Conservation (phyloP, 2,113 vertebrate genomes). For the Thryonomys swinderianus region DNA sequence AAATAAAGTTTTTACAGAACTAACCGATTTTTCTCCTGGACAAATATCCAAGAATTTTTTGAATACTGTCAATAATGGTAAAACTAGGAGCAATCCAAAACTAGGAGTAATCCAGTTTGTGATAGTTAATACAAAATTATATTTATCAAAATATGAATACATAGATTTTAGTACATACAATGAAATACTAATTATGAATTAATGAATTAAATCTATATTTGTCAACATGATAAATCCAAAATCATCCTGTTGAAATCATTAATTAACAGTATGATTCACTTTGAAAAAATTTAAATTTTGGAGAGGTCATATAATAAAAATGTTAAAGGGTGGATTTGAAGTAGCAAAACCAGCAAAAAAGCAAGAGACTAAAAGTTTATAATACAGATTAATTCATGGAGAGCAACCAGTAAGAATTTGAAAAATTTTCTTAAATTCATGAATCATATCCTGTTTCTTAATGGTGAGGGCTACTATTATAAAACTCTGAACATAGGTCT, state of each 20-base stretch:
- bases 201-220: not conserved
- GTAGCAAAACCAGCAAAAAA: not conserved
- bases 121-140: too few species aligned
- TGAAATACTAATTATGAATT: conserved; percentile 3
- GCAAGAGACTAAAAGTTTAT: not conserved
- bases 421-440: not conserved
- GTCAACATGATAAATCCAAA: conserved; percentile 34
- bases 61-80: not conserved
- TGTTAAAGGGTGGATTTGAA: not conserved
- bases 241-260: conserved; percentile 19
- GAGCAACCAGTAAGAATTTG: not conserved
- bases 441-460: not conserved
- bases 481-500: not conserved
- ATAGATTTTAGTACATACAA: not conserved
- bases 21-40: not conserved
- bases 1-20: not conserved
- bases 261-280: not conserved
- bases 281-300: conserved; percentile 16
- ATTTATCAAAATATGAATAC: not conserved
- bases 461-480: not conserved
- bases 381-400: not conserved
- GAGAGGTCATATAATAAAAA: not conserved
- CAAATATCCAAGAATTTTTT: conserved; percentile 30
- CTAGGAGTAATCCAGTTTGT: too few species aligned
- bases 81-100: conserved; percentile 5